Conservation (phyloP, 2,797 vertebrate genomes). For the Chanos chanos region DNA sequence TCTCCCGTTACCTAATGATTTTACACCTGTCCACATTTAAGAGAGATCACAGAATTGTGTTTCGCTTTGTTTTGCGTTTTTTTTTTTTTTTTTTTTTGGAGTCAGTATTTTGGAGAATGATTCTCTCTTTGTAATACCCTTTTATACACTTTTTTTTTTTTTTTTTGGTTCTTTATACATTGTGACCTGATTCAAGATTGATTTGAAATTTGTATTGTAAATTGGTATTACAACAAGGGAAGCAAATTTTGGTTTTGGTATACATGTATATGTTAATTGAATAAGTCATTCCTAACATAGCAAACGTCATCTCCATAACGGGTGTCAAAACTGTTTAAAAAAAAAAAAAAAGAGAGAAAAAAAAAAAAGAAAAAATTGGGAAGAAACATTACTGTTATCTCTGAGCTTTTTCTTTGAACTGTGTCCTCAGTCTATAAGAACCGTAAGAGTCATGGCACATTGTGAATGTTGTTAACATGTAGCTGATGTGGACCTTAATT, state of each 20-base stretch:
- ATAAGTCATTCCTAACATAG: too few species aligned
- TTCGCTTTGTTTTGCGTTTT: too few species aligned
- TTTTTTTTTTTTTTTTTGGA: too few species aligned
- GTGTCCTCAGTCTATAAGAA: slow-evolving; percentile 44
- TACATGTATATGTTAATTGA: slow-evolving; percentile 9
- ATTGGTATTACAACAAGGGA: slow-evolving; percentile 48
- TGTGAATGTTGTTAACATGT: slow-evolving; percentile 53
- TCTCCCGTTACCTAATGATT: slow-evolving; percentile 31
- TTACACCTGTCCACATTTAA: slow-evolving; percentile 9
- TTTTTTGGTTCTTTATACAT: slow-evolving; percentile 26
- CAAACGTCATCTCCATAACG: too few species aligned
- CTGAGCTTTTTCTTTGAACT: slow-evolving; percentile 22
- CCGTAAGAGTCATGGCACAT: slow-evolving; percentile 46
- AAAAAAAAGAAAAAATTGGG: too few species aligned
- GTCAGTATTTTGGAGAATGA: slow-evolving; percentile 13
- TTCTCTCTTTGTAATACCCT: slow-evolving; percentile 25
- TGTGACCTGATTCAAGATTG: slow-evolving; percentile 10
- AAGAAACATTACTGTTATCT: too few species aligned
- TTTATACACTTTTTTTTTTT: slow-evolving; percentile 25
- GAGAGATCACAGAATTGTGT: slow-evolving; percentile 11
- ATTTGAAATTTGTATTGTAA: slow-evolving; percentile 52
- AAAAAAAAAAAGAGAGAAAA: too few species aligned
- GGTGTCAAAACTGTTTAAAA: too few species aligned
- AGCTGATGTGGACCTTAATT: slow-evolving; percentile 50
- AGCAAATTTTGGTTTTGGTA: too few species aligned